A percentile compares a stretch with the other conserved stretches of the same genome.
phyloP scores from a whole-genome alignment of 2,113 vertebrate genomes.

The Pedetes capensis region DNA sequence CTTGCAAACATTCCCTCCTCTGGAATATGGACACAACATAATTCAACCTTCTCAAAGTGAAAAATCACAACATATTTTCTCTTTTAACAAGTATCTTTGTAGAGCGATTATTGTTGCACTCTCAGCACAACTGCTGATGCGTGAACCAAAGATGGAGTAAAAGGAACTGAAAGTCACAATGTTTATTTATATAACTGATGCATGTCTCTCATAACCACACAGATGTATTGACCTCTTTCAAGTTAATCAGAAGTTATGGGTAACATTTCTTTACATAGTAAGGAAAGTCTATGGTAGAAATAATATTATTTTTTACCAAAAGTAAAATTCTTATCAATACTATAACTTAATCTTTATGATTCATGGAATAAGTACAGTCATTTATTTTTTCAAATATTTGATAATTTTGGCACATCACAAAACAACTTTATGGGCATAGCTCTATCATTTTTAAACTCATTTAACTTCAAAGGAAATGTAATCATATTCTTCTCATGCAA shows the following conservation, averaged over 20 bases:
- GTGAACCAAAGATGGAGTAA: not conserved
- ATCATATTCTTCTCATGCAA: not conserved
- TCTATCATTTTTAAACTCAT: slow-evolving; percentile 14
- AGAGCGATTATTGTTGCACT: not conserved
- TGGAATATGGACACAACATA: not conserved
- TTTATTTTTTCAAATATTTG: not conserved
- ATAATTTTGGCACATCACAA: not conserved
- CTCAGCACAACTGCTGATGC: not conserved
- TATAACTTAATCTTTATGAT: not conserved
- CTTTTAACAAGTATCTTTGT: not conserved
- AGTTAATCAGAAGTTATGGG: not conserved
- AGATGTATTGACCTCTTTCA: not conserved
- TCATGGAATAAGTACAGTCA: not conserved
- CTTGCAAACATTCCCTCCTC: not conserved
- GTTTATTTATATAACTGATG: not conserved
- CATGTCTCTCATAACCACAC: not conserved
- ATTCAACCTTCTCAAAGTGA: not conserved
- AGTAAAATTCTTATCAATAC: no score
- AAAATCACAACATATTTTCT: not conserved
- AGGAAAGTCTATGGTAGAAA: not conserved
- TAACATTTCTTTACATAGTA: not conserved
- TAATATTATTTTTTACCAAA: slow-evolving; percentile 15
- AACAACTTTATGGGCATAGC: not conserved
- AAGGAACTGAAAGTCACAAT: not conserved
- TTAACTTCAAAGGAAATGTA: slow-evolving; percentile 18